Conservation (phyloP, 1,140 invertebrate species). For the Diorhabda carinulata region DNA sequence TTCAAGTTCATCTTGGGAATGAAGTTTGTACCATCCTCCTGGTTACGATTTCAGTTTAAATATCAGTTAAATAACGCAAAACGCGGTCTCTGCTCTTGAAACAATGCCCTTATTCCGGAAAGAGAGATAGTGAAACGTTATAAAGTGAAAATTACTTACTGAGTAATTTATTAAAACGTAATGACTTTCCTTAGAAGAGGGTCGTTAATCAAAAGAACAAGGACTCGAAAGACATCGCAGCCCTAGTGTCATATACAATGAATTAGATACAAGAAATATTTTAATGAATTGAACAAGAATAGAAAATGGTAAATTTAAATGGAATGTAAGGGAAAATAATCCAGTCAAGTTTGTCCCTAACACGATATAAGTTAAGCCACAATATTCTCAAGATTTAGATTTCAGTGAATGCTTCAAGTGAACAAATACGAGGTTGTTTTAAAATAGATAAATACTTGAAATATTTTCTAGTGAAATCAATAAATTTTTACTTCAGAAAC, state of each 20-base stretch:
- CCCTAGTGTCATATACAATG: not conserved
- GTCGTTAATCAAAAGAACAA: constrained; percentile 26
- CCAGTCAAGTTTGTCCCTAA: no score
- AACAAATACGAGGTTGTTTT: no score
- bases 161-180: constrained; percentile 29
- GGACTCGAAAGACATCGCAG: constrained; percentile 19
- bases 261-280: no score
- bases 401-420: no score
- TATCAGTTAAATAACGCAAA: constrained; percentile 11
- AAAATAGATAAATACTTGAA: not conserved
- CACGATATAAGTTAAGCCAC: no score
- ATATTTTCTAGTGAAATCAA: not conserved
- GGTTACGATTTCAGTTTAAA: not conserved
- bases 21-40: no score
- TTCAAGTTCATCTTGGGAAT: no score
- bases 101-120: constrained; percentile 5
- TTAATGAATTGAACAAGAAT: no score
- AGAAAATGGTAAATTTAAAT: no score
- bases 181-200: constrained; percentile 24
- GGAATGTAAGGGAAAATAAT: no score
- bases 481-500: no score
- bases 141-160: constrained; percentile 25
- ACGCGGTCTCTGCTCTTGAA: constrained; percentile 3
- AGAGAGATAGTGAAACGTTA: constrained; percentile 19
- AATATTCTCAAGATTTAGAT: no score